Evolutionary conservation across 53 echinoderm and acorn worm genomes (phyloP).

Genomic region (Antedon mediterranea): DNA sequence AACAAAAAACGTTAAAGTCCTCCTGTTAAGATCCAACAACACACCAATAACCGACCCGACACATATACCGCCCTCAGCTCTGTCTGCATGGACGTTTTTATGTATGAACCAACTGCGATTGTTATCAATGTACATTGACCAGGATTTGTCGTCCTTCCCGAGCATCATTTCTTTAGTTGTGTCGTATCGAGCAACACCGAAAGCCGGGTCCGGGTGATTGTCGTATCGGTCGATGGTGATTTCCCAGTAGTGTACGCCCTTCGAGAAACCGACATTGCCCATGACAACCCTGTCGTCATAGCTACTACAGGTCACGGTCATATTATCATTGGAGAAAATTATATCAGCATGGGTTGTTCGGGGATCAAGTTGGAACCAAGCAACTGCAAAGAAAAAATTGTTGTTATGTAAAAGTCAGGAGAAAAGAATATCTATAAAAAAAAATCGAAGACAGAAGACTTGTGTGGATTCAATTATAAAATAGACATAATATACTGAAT

Average conservation of each 20-base stretch:
- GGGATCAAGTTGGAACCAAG: slow-evolving; percentile 95
- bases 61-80: slow-evolving; percentile 87
- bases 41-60: slow-evolving; percentile 84
- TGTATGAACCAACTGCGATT: slow-evolving; percentile 99
- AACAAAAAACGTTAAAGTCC: slow-evolving; percentile 57
- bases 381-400: slow-evolving; percentile 53
- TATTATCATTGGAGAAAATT: slow-evolving; percentile 87
- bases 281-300: slow-evolving; percentile 83
- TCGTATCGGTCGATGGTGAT: slow-evolving; percentile 95
- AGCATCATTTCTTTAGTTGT: slow-evolving; percentile 85
- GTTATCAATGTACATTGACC: slow-evolving; percentile 99
- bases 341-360: slow-evolving; percentile 93
- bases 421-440: too few species aligned
- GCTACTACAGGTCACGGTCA: slow-evolving; percentile 87
- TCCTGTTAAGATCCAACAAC: slow-evolving; percentile 79
- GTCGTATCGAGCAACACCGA: slow-evolving; percentile 85
- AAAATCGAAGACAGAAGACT: too few species aligned
- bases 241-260: slow-evolving; percentile 99
- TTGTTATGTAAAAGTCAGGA: too few species aligned
- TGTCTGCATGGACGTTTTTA: slow-evolving; percentile 83
- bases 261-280: slow-evolving; percentile 98
- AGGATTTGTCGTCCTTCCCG: slow-evolving; percentile 93
- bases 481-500: too few species aligned
- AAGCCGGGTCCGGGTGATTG: slow-evolving; percentile 98
- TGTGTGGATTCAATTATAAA: too few species aligned